These are phyloP conservation scores for Cyanoderma ruficeps DNA, from an alignment of 2,113 vertebrate genomes.

Conservation along the genomic window DNA sequence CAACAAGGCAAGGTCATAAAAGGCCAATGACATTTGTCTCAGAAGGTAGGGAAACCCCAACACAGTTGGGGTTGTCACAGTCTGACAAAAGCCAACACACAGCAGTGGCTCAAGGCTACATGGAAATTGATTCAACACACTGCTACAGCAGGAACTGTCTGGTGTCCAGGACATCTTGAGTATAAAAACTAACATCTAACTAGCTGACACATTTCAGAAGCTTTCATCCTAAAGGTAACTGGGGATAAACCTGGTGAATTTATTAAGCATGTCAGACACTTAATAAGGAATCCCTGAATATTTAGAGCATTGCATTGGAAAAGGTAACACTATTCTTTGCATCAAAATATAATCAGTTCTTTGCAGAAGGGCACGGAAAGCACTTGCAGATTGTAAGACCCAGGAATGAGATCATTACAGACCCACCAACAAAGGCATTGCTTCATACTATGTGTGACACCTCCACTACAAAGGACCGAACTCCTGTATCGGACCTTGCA, in stretches of 20 bases:
- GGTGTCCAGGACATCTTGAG: background rate
- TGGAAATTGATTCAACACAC: background rate
- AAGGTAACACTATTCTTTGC: background rate
- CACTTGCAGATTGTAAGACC: background rate
- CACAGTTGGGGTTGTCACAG: background rate
- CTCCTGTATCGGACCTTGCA: background rate
- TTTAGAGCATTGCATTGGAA: background rate
- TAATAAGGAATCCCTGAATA: background rate
- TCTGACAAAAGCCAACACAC: background rate
- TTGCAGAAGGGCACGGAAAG: background rate
- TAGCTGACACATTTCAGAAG: background rate
- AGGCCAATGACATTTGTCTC: conserved; percentile 26
- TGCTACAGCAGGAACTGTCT: background rate
- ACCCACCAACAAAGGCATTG: background rate
- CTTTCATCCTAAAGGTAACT: background rate
- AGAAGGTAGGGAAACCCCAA: conserved; percentile 32
- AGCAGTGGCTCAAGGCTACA: background rate
- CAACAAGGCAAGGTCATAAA: conserved; percentile 35
- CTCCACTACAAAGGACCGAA: background rate
- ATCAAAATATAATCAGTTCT: background rate
- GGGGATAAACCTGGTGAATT: background rate
- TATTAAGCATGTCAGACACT: background rate
- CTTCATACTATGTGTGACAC: background rate
- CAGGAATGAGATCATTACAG: background rate
- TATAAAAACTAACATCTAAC: background rate